Conservation (phyloP, 2,888 invertebrate genomes). For the Globia sparganii region DNA sequence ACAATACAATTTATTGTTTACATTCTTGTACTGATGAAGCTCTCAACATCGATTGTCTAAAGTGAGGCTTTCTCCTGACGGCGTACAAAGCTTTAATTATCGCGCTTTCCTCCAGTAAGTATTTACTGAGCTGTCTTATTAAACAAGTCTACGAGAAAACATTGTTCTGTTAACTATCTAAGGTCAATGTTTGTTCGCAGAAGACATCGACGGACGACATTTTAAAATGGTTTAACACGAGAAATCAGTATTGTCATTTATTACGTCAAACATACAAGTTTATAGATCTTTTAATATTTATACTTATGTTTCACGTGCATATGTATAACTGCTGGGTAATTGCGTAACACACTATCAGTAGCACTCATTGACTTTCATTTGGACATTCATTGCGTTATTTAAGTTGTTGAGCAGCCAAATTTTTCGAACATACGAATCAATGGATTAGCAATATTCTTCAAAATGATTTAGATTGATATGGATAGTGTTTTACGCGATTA, state of each 20-base stretch:
- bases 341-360: too few species aligned
- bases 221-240: conserved; percentile 29
- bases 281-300: not conserved
- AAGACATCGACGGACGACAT: not conserved
- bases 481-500: not conserved
- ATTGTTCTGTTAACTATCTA: conserved; percentile 46
- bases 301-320: not conserved
- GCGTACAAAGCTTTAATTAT: conserved; percentile 52
- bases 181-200: conserved; percentile 40
- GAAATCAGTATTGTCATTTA: conserved; percentile 2
- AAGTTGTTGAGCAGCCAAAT: not conserved
- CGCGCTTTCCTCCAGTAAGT: conserved; percentile 41
- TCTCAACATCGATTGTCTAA: conserved; percentile 12
- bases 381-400: not conserved
- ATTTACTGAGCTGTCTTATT: conserved; percentile 55
- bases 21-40: not conserved
- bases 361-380: not conserved
- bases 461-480: not conserved
- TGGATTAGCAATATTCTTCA: not conserved
- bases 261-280: not conserved
- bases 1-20: conserved; percentile 10
- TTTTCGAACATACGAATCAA: not conserved
- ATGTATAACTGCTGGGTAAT: not conserved
- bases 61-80: conserved; percentile 47
- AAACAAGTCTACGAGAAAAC: conserved; percentile 55